These are phyloP conservation scores for Salvator merianae DNA, from an alignment of 2,113 vertebrate species.

Conservation along the genomic window DNA sequence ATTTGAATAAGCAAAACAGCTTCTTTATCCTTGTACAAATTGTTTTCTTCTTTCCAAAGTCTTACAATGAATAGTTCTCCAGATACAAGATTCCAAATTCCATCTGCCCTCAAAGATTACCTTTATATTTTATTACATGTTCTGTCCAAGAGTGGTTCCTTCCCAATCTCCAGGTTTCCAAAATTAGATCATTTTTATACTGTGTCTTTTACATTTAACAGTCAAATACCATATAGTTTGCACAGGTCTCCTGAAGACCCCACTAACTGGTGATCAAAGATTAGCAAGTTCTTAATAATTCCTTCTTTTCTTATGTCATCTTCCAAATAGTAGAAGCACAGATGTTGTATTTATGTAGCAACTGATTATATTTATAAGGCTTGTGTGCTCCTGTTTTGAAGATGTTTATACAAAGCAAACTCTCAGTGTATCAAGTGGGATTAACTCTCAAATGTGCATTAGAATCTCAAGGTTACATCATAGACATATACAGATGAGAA, in stretches of 20 bases:
- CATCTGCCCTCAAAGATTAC: not conserved
- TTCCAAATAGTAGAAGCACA: not conserved
- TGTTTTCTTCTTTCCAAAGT: not conserved
- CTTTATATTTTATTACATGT: slow-evolving; percentile 2
- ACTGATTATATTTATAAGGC: not conserved
- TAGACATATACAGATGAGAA: not conserved
- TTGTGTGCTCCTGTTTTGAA: not conserved
- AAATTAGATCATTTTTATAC: not conserved
- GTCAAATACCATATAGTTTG: too few relatives aligned
- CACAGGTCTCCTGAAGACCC: not conserved
- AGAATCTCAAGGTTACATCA: not conserved
- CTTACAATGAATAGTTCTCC: not conserved
- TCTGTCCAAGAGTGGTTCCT: not conserved
- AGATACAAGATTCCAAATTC: not conserved
- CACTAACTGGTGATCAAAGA: not conserved
- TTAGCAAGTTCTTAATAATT: not conserved
- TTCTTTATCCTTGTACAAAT: not conserved
- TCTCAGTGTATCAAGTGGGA: not conserved
- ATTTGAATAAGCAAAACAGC: not conserved
- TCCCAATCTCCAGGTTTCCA: not conserved
- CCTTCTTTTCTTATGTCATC: too few relatives aligned
- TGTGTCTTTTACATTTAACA: not conserved
- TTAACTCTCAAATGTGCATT: not conserved
- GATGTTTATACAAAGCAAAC: not conserved
- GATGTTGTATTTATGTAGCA: not conserved